Evolutionary conservation across 2,797 vertebrate species (phyloP).

Genomic region (Morus bassanus): DNA sequence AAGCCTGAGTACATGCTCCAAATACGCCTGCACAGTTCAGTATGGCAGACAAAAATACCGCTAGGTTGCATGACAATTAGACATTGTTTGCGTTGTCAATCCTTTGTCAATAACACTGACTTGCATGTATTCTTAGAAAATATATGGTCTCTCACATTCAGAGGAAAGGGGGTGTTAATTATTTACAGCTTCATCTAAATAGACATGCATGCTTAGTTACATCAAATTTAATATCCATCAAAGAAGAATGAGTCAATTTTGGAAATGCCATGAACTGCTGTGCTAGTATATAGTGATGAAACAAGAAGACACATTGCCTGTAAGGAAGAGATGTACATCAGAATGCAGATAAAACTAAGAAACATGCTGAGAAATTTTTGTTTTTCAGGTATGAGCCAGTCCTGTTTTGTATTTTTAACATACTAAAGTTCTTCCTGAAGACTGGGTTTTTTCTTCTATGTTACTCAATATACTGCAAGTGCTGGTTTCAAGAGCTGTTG

Average conservation of each 20-base stretch:
- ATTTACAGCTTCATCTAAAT: neutral
- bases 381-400: neutral
- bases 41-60: neutral
- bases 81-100: neutral
- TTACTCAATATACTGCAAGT: neutral
- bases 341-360: neutral
- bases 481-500: neutral
- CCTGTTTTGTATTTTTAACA: neutral
- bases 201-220: neutral
- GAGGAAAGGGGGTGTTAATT: neutral
- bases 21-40: neutral
- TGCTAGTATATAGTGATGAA: neutral
- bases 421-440: neutral
- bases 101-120: neutral
- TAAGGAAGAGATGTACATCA: neutral
- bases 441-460: neutral
- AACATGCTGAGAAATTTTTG: neutral
- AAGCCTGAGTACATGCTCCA: neutral
- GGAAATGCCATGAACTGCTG: neutral
- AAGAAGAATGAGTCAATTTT: neutral
- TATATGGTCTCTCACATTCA: neutral
- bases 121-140: neutral
- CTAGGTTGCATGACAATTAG: neutral
- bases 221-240: neutral
- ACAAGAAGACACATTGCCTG: neutral